phyloP scores from a whole-genome alignment of 1,140 invertebrate genomes.

The Elymnias hypermnestra region DNA sequence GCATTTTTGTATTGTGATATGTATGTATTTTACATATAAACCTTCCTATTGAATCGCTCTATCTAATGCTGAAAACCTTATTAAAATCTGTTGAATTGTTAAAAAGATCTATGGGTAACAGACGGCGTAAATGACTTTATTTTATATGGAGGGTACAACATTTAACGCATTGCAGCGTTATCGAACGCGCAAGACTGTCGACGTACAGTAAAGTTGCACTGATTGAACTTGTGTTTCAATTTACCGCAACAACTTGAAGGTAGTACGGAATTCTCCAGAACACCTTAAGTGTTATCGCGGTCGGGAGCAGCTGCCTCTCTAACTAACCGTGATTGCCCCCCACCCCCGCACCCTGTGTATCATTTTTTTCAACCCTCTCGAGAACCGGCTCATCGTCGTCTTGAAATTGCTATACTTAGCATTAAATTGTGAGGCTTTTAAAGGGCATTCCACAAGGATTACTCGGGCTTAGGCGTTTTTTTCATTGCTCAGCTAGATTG shows the following conservation, averaged over 20 bases:
- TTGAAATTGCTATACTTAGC: slow-evolving; percentile 68
- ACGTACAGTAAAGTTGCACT: slow-evolving; percentile 12
- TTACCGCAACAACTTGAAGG: slow-evolving; percentile 32
- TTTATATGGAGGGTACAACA: background rate
- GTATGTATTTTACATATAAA: no score
- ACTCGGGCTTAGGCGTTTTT: slow-evolving; percentile 37
- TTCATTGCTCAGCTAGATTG: slow-evolving; percentile 50
- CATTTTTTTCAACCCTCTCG: slow-evolving; percentile 65
- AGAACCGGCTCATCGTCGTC: slow-evolving; percentile 43
- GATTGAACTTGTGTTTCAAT: slow-evolving; percentile 28
- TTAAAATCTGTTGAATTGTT: no score
- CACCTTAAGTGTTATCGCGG: slow-evolving; percentile 60
- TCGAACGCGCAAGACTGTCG: slow-evolving; percentile 8
- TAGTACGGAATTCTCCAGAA: slow-evolving; percentile 37
- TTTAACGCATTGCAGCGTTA: slow-evolving; percentile 3
- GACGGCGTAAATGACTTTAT: background rate
- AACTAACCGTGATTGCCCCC: slow-evolving; percentile 55
- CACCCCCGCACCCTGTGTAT: slow-evolving; percentile 37
- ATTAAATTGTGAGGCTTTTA: slow-evolving; percentile 68
- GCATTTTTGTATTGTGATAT: no score
- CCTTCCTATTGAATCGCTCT: no score
- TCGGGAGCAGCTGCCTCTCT: slow-evolving; percentile 53
- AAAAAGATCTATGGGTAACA: no score
- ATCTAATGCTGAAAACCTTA: no score
- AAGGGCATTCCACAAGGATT: slow-evolving; percentile 56